Evolutionary conservation across 2,113 vertebrate species (phyloP).

Genomic region (Ailurus styani): DNA sequence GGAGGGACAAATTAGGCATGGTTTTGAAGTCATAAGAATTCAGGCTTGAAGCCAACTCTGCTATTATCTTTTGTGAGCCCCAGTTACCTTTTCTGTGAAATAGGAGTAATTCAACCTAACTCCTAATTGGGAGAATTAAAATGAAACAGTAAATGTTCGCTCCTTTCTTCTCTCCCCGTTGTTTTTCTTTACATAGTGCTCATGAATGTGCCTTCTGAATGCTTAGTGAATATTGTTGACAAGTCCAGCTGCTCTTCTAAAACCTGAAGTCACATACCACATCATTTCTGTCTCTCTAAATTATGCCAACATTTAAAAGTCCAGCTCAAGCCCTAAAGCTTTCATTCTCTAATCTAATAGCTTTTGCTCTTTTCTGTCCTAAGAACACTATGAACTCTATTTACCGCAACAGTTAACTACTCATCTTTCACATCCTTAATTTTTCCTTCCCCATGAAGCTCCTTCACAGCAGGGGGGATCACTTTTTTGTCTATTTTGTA

Average conservation of each 20-base stretch:
- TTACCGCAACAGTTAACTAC: not conserved
- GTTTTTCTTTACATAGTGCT: not conserved
- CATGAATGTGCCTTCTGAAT: not conserved
- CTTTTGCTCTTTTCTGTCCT: not conserved
- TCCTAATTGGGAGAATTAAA: not conserved
- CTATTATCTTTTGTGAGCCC: not conserved
- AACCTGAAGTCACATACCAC: not conserved
- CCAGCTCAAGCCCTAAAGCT: not conserved
- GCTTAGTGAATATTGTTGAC: not conserved
- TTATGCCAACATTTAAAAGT: not conserved
- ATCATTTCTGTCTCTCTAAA: not conserved
- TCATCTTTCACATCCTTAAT: not conserved
- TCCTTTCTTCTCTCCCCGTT: not conserved
- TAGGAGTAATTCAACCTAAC: not conserved
- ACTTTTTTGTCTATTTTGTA: not conserved
- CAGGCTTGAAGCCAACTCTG: not conserved
- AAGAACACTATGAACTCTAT: not conserved
- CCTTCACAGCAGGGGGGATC: not conserved
- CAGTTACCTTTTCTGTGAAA: not conserved
- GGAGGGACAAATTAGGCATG: accelerated
- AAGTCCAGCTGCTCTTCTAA: not conserved
- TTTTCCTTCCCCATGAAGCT: not conserved
- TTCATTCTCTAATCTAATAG: not conserved
- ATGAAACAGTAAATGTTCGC: not conserved
- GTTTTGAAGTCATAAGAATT: not conserved